Evolutionary conservation across 2,888 invertebrate species (phyloP), one percentile per base, ranked within the genome.

Genomic region (Gymnocheta viridis): DNA sequence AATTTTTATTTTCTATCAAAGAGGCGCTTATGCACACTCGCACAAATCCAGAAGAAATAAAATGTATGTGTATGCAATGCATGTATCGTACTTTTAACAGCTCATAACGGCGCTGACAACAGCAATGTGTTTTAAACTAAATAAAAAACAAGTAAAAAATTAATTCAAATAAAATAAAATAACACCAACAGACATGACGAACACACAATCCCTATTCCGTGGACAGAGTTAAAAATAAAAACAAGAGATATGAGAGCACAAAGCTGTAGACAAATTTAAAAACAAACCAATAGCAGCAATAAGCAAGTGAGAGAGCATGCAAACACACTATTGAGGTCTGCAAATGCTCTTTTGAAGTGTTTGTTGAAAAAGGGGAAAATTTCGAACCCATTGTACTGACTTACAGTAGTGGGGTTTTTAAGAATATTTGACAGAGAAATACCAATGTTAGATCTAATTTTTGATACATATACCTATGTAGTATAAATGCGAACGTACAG

Each of bases 91-190:
- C 32, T 70, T 82, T 69, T 76, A 64, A 79, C 51, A 74, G 66
- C 69, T 85, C 82, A 84, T 84, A 84, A 84, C 80, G 84, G 80
- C 70, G 54, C 22, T 62, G 76, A 67, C 77, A 81, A 77, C 67
- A 72, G 69, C 77, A 84, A 80, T 72, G 60, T 74, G 44, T 47
- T 74, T 81, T 74, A 81, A 72, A 77, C 29, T 56, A 56, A 70
- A 69, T 78, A 62, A 69, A 44, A 27, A 17, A 32, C 41, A 12
- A 67, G 5, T 9, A 66, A 60, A 66, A 78, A 54, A 60, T 38
- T 5, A 27, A 70, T 32, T 22, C 29, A 51, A 51, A 79, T 54
- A 67, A 73, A 38, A 60, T 41, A 44, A 56, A 49, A 51, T 41
- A n/a, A 41, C 14, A 14, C 4, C 4, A 41, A 41, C n/a, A n/a